phyloP scores from a whole-genome alignment of 1,140 invertebrate genomes.

The Neotoxoptera formosana region DNA sequence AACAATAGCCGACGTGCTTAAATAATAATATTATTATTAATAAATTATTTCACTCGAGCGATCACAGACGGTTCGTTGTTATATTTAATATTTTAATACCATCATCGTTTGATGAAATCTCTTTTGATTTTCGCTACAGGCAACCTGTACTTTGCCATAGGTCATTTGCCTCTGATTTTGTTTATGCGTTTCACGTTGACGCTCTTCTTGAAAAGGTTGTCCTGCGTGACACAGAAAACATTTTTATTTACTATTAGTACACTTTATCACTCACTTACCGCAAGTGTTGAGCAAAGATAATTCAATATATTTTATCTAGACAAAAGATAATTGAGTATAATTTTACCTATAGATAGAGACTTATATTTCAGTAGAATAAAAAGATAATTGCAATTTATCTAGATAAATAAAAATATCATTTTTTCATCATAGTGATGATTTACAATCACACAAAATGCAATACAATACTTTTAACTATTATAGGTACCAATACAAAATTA shows the following conservation, averaged over 20 bases:
- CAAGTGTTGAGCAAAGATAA: too few relatives aligned
- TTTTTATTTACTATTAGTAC: not conserved
- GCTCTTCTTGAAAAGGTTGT: slow-evolving; percentile 1
- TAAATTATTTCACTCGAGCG: not conserved
- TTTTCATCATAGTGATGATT: too few relatives aligned
- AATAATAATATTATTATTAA: not conserved
- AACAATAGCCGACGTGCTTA: not conserved
- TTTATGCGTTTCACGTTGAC: slow-evolving; percentile 4
- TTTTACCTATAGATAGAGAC: too few relatives aligned
- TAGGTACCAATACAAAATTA: too few relatives aligned
- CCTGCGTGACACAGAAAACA: not conserved
- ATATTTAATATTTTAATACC: not conserved
- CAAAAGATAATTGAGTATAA: too few relatives aligned
- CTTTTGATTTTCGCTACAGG: slow-evolving; percentile 39
- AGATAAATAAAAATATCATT: too few relatives aligned
- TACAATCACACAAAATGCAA: too few relatives aligned
- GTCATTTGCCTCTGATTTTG: slow-evolving; percentile 38
- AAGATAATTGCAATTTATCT: too few relatives aligned
- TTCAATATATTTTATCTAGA: too few relatives aligned
- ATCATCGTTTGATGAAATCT: not conserved
- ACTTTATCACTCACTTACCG: too few relatives aligned
- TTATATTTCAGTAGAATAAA: too few relatives aligned
- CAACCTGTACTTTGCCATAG: slow-evolving; percentile 33
- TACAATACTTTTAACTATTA: too few relatives aligned
- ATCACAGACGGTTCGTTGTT: slow-evolving; percentile 16